A percentile compares a stretch with the other conserved stretches of the same genome.
Conservation (phyloP, 2,797 vertebrate species). For the Holocentrus rufus region DNA sequence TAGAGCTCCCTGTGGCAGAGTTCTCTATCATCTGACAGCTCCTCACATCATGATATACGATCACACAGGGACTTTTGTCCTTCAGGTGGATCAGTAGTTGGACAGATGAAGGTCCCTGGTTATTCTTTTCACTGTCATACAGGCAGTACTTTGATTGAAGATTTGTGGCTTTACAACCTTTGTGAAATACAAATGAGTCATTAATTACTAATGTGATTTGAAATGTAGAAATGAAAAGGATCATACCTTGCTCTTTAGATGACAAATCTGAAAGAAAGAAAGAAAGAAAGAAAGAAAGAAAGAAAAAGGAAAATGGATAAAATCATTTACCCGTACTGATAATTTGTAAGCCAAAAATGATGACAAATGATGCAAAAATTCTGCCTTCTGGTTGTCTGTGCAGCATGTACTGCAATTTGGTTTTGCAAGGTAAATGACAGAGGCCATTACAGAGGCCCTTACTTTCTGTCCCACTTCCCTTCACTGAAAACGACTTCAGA, state of each 20-base stretch:
- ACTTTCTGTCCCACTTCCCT: no score
- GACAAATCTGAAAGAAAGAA: constrained; percentile 40
- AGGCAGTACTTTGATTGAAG: not conserved
- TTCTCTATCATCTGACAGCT: not conserved
- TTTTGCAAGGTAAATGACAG: not conserved
- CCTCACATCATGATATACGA: not conserved
- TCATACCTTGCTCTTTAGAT: constrained; percentile 69
- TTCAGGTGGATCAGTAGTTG: no score
- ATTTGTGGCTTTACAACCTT: not conserved
- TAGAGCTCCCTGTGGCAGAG: not conserved
- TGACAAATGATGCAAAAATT: not conserved
- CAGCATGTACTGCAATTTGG: not conserved
- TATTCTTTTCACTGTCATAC: not conserved
- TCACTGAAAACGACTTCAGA: no score
- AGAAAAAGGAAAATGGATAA: constrained; percentile 3
- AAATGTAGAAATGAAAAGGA: not conserved
- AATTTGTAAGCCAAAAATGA: not conserved
- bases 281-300: not conserved
- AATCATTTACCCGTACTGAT: constrained; percentile 8
- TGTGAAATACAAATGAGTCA: not conserved
- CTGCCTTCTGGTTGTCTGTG: not conserved
- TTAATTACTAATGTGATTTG: not conserved
- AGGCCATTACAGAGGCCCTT: not conserved
- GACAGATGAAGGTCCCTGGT: no score
- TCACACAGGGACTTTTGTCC: not conserved